Evolutionary conservation across 2,888 invertebrate species (phyloP), one percentile per base, ranked within the genome.

Genomic region (Hypomecis atomaria): DNA sequence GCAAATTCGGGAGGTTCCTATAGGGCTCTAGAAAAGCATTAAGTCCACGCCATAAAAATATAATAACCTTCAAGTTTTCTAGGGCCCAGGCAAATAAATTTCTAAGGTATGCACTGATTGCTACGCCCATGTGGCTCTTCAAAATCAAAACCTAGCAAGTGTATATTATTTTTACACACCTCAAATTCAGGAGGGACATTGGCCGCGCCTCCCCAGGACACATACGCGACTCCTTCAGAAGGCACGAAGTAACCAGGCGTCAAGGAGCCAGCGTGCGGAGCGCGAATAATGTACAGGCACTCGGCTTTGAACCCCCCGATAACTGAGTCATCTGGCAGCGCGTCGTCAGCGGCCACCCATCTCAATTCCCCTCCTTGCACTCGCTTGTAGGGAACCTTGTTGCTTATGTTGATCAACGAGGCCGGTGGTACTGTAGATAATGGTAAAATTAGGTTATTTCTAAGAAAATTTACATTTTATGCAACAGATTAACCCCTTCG

Each of bases 211-310:
- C 97, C 97, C 96, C 96, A 97, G 50, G 97, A 86, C 10, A 97
- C 86, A 77, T 95, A 97, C 67, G 94, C 95, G 0, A 94, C 90
- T 8, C 95, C 95, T 77, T 96, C 95, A 10, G 96, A 94, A 5
- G 96, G 94, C 50, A 96, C 93, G 70, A 96, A 93, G 85, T 97
- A 97, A 34, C 97, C 97, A 55, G 97, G 97, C 68, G 97, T 94
- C 45, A 96, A 83, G n/a, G 95, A 96, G 6, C 95, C 95, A 71
- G 94, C 95, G 79, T 96, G 96, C 23, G 87, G 85, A 3, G 96
- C 96, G 75, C 97, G 93, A 11, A 95, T 94, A 4, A 96, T 94
- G 77, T 94, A 96, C 6, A 96, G 78, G 3, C 94, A 90, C 77
- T 95, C 95, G 0, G 58, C 59, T 50, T 93, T 92, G 77, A 96